Conservation (phyloP, 2,888 invertebrate genomes). For the Lymantria monacha region DNA sequence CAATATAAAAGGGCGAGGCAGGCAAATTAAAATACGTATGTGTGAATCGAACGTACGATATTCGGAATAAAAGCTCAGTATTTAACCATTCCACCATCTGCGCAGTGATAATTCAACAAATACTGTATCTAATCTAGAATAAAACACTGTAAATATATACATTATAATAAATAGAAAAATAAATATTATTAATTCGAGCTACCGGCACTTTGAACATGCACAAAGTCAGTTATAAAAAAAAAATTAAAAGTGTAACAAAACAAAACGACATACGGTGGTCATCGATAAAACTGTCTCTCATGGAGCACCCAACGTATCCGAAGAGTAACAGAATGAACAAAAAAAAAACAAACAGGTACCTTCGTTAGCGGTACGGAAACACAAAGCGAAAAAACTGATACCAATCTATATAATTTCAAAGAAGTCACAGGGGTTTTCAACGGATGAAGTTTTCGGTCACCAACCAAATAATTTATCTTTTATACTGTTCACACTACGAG, state of each 20-base stretch:
- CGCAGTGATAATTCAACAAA: no score
- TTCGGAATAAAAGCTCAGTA: no score
- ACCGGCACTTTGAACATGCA: constrained; percentile 1
- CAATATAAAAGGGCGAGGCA: no score
- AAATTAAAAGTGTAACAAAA: constrained; percentile 47
- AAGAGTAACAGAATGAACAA: constrained; percentile 56
- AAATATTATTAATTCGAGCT: no score
- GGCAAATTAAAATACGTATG: no score
- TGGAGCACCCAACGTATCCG: constrained; percentile 50
- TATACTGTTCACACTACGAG: constrained; percentile 70
- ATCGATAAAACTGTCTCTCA: constrained; percentile 71
- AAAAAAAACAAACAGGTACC: constrained; percentile 70
- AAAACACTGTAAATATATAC: no score
- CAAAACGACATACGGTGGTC: constrained; percentile 67
- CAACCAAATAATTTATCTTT: constrained; percentile 63
- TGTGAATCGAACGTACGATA: no score
- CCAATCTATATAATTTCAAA: constrained; percentile 71
- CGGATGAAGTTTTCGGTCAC: constrained; percentile 61
- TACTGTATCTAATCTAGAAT: no score
- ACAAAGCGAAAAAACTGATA: constrained; percentile 71
- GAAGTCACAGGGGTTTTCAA: constrained; percentile 62
- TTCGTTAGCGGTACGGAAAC: constrained; percentile 74
- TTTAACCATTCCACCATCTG: no score
- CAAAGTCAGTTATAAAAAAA: constrained; percentile 42
- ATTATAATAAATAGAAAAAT: no score